These are phyloP conservation scores for Channa argus DNA, from an alignment of 2,113 vertebrate genomes.

Conservation along the genomic window DNA sequence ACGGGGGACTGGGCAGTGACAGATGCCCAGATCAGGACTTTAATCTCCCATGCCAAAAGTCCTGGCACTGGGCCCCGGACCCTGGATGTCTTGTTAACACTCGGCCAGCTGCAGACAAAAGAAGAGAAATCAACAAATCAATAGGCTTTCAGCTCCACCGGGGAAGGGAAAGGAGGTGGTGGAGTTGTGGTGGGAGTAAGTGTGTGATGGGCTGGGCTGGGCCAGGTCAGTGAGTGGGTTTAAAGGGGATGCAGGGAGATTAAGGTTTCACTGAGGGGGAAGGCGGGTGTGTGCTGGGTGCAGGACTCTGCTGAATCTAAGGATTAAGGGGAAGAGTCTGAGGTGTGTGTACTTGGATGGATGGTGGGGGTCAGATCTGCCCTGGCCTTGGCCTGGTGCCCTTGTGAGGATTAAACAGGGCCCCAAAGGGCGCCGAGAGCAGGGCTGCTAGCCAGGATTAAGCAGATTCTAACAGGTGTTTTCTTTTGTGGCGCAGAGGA, in stretches of 20 bases:
- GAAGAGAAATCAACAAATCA: conserved; percentile 81
- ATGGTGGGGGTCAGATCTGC: conserved; percentile 68
- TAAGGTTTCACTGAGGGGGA: conserved; percentile 49
- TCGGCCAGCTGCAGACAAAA: conserved; percentile 68
- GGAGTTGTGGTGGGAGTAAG: neutral
- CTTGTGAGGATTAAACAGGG: conserved; percentile 62
- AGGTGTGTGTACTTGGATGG: conserved; percentile 57
- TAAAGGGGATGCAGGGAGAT: conserved; percentile 66
- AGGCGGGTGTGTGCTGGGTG: conserved; percentile 27
- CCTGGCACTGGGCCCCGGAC: conserved; percentile 66
- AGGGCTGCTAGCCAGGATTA: conserved; percentile 75
- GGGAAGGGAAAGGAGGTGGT: conserved; percentile 46
- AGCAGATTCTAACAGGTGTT: conserved; percentile 77
- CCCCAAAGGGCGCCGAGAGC: conserved; percentile 51
- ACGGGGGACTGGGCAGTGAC: conserved; percentile 56
- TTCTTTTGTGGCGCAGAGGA: conserved; percentile 71
- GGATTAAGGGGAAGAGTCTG: conserved; percentile 74
- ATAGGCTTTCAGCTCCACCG: conserved; percentile 64
- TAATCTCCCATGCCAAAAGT: conserved; percentile 76
- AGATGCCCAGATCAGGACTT: conserved; percentile 72
- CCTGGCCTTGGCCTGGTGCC: conserved; percentile 72
- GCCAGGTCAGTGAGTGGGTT: conserved; percentile 37
- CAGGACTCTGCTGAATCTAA: conserved; percentile 54
- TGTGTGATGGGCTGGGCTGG: conserved; percentile 32
- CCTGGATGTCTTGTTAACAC: conserved; percentile 73